Evolutionary conservation across 1,140 invertebrate genomes (phyloP).

Genomic region (Dermatophagoides farinae): DNA sequence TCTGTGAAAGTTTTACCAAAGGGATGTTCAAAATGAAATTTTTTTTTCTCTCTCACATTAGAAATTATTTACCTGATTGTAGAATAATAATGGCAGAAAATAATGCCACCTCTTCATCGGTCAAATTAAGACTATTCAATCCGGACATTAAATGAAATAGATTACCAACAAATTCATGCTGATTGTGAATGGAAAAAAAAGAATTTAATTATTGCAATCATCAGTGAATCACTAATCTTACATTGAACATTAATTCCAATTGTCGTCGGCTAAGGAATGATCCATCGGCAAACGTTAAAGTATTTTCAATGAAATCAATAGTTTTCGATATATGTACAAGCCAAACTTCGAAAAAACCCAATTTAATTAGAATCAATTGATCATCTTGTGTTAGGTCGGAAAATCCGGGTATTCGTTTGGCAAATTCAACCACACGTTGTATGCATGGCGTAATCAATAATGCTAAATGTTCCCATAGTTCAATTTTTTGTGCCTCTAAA

Average conservation of each 20-base stretch:
- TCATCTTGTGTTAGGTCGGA: slow-evolving; percentile 67
- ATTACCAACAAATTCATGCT: slow-evolving; percentile 48
- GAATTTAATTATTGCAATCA: background rate
- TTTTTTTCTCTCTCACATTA: background rate
- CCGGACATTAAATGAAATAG: slow-evolving; percentile 33
- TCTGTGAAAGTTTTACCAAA: slow-evolving; percentile 24
- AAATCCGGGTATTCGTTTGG: slow-evolving; percentile 75
- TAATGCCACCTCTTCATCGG: slow-evolving; percentile 72
- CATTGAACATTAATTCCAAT: slow-evolving; percentile 77
- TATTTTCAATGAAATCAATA: slow-evolving; percentile 39
- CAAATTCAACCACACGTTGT: slow-evolving; percentile 77
- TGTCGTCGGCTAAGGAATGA: slow-evolving; percentile 62
- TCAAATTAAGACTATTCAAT: slow-evolving; percentile 47
- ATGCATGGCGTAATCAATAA: slow-evolving; percentile 45
- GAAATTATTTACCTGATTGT: slow-evolving; percentile 35
- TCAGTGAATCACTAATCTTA: slow-evolving; percentile 31
- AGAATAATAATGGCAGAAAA: slow-evolving; percentile 68
- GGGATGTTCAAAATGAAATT: background rate
- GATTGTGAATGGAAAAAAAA: slow-evolving; percentile 11
- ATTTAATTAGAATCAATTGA: slow-evolving; percentile 79
- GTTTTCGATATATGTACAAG: slow-evolving; percentile 60
- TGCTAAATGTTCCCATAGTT: slow-evolving; percentile 27
- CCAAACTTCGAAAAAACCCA: slow-evolving; percentile 93
- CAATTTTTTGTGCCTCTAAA: slow-evolving; percentile 27
- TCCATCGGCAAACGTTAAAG: slow-evolving; percentile 78